Conservation (phyloP, 1,140 invertebrate genomes). For the Drosophila rhopaloa region DNA sequence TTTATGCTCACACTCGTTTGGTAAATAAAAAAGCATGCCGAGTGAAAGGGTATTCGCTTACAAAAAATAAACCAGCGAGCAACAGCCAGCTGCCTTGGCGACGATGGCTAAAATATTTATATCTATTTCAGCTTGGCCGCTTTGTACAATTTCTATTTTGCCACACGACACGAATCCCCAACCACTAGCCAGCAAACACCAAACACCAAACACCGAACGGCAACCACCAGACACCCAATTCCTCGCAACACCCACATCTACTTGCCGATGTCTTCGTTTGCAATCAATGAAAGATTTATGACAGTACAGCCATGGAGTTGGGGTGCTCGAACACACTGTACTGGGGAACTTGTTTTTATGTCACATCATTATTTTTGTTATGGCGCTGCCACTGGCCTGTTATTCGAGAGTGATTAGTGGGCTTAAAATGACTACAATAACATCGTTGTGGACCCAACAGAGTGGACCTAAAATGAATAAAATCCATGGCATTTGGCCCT, state of each 20-base stretch:
- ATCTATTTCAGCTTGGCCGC: constrained; percentile 73
- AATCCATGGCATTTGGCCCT: too few relatives aligned
- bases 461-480: constrained; percentile 10
- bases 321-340: constrained; percentile 30
- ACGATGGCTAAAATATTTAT: constrained; percentile 70
- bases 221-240: constrained; percentile 27
- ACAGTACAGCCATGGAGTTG: constrained; percentile 44
- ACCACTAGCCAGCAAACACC: background rate
- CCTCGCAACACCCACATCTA: background rate
- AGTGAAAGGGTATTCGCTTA: background rate
- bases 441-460: constrained; percentile 6
- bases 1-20: too few relatives aligned
- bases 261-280: constrained; percentile 72
- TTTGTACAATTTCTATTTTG: constrained; percentile 65
- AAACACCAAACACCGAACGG: background rate
- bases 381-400: constrained; percentile 64
- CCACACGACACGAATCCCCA: constrained; percentile 31
- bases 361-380: constrained; percentile 82
- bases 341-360: constrained; percentile 62
- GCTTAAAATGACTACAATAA: constrained; percentile 61
- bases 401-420: constrained; percentile 81
- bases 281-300: constrained; percentile 82
- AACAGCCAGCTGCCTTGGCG: constrained; percentile 41
- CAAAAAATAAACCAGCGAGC: background rate
- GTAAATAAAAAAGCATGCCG: background rate